These are phyloP conservation scores for Pachyrhynchus sulphureomaculatus DNA, from an alignment of 1,140 invertebrate species.

Conservation along the genomic window DNA sequence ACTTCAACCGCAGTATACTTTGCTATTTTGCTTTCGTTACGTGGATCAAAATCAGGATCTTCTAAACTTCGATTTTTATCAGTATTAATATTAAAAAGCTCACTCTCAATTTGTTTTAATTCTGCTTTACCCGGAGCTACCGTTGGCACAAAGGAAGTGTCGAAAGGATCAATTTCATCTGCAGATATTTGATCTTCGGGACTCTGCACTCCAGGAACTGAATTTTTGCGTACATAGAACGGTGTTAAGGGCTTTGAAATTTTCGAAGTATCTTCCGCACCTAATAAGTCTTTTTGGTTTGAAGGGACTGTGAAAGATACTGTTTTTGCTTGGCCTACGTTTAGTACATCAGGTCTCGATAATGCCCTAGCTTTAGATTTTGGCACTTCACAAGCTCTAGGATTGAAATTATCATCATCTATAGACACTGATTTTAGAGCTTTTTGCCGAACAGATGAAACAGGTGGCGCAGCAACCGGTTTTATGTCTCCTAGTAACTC, in stretches of 20 bases:
- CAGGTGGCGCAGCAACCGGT: background rate
- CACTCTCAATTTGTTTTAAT: conserved; percentile 61
- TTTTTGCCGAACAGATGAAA: background rate
- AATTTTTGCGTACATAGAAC: conserved; percentile 66
- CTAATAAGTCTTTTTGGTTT: conserved; percentile 50
- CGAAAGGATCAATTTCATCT: conserved; percentile 64
- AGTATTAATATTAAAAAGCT: conserved; percentile 60
- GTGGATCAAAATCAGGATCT: conserved; percentile 62
- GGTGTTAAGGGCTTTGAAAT: conserved; percentile 74
- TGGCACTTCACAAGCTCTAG: conserved; percentile 59
- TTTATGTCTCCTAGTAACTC: conserved; percentile 64
- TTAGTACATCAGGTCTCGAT: conserved; percentile 61
- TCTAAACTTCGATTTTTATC: conserved; percentile 58
- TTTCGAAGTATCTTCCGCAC: conserved; percentile 54
- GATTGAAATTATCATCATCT: conserved; percentile 75
- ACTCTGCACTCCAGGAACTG: conserved; percentile 56
- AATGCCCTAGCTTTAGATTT: conserved; percentile 49
- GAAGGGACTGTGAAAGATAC: conserved; percentile 70
- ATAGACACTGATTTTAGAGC: background rate
- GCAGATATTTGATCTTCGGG: conserved; percentile 38
- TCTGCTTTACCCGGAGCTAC: conserved; percentile 62
- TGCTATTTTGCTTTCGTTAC: conserved; percentile 48
- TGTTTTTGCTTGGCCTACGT: conserved; percentile 58
- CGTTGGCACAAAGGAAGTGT: conserved; percentile 62
- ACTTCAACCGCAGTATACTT: conserved; percentile 47